Percentiles rank a stretch among this genome's conserved stretches.
phyloP scores from a whole-genome alignment of 2,888 invertebrate species.

The Andrena chrysosceles region DNA sequence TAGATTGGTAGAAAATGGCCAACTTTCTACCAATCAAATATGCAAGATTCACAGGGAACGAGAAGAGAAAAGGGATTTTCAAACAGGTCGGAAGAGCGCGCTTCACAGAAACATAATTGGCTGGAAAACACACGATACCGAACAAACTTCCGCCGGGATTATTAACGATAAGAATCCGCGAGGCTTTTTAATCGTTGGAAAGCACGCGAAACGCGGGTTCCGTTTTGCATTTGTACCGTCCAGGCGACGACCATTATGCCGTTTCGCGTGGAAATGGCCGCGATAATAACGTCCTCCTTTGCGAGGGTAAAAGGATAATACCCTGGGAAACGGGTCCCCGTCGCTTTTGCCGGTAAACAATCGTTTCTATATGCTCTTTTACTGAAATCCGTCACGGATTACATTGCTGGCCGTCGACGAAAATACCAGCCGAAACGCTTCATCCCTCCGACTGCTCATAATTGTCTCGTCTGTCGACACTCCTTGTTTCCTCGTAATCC shows the following conservation, averaged over 20 bases:
- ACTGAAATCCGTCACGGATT: not conserved
- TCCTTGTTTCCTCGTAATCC: not conserved
- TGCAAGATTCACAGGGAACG: not conserved
- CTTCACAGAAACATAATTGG: not conserved
- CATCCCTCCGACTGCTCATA: not conserved
- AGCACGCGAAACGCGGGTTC: conserved; percentile 22
- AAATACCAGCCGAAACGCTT: not conserved
- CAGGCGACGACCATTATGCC: not conserved
- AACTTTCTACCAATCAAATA: not conserved
- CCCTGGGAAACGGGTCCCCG: not conserved
- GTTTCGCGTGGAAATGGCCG: conserved; percentile 5
- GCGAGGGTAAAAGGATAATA: not conserved
- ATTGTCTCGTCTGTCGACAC: not conserved
- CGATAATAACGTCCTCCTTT: conserved; percentile 17
- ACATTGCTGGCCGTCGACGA: not conserved
- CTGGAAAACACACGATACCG: conserved; percentile 15
- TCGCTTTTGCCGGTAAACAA: not conserved
- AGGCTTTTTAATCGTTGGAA: conserved; percentile 13
- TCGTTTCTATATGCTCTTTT: not conserved
- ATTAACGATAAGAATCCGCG: conserved; percentile 30
- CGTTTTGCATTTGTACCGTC: not conserved
- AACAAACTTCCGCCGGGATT: conserved; percentile 20
- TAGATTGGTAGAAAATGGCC: not conserved
- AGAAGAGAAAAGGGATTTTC: not conserved
- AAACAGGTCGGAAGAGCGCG: not conserved